Conservation (phyloP, 2,888 invertebrate species). For the Euphydryas editha region DNA sequence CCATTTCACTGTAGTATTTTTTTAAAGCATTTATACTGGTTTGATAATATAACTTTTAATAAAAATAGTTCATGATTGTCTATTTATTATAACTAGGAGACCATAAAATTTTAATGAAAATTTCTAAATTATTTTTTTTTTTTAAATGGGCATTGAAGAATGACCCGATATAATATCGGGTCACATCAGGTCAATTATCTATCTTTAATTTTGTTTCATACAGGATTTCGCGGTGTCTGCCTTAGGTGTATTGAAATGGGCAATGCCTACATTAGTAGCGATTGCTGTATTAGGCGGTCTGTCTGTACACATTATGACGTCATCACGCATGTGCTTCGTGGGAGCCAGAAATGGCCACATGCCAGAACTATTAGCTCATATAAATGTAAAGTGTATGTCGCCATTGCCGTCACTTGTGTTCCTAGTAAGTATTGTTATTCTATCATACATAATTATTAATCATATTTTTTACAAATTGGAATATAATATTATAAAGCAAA, state of each 20-base stretch:
- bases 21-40: too few relatives aligned
- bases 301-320: conserved; percentile 97
- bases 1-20: background rate
- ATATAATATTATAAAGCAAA: too few relatives aligned
- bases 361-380: conserved; percentile 90
- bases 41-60: too few relatives aligned
- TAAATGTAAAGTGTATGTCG: conserved; percentile 89
- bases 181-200: too few relatives aligned
- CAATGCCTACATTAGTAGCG: conserved; percentile 96
- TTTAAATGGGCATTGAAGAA: too few relatives aligned
- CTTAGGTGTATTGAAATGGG: conserved; percentile 89
- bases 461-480: too few relatives aligned
- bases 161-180: too few relatives aligned
- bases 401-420: conserved; percentile 93
- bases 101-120: too few relatives aligned
- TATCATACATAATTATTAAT: background rate
- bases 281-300: conserved; percentile 96
- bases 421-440: conserved; percentile 84
- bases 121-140: too few relatives aligned
- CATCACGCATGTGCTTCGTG: conserved; percentile 95
- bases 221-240: conserved; percentile 93
- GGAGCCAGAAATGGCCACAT: conserved; percentile 96
- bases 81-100: too few relatives aligned
- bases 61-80: too few relatives aligned
- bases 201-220: background rate